These are phyloP conservation scores for Picus viridis DNA, from an alignment of 2,797 vertebrate genomes.

Conservation along the genomic window DNA sequence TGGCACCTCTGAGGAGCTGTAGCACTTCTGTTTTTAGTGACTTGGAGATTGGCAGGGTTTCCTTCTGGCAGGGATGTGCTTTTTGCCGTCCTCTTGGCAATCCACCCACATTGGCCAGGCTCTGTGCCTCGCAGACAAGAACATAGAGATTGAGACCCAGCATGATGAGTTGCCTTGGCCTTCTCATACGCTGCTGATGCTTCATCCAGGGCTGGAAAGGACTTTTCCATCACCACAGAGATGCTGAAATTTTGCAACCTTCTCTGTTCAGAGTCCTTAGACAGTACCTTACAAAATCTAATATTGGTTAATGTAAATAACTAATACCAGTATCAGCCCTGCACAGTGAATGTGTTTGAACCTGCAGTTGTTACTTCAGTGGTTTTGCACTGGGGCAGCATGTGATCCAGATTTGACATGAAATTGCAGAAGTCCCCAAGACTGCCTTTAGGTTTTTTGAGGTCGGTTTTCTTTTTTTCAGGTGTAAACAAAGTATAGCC, in stretches of 20 bases:
- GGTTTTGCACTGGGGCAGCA: neutral
- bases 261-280: neutral
- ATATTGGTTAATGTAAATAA: neutral
- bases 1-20: slow-evolving; percentile 18
- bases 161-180: neutral
- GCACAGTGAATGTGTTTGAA: neutral
- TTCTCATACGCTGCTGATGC: neutral
- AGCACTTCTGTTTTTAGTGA: slow-evolving; percentile 40
- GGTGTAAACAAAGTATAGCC: neutral
- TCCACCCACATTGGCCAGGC: slow-evolving; percentile 6
- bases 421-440: neutral
- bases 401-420: neutral
- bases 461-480: neutral
- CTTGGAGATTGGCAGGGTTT: slow-evolving; percentile 48
- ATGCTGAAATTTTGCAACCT: neutral
- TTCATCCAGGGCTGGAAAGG: neutral
- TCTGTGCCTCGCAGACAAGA: slow-evolving; percentile 7
- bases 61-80: slow-evolving; percentile 53
- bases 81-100: slow-evolving; percentile 36
- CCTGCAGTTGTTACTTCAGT: neutral
- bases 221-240: neutral
- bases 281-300: neutral
- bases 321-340: neutral
- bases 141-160: neutral
- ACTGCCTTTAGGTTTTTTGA: neutral